Base-by-base conservation (phyloP, 2,113 vertebrate genomes). In the Pterocles gutturalis region DNA sequence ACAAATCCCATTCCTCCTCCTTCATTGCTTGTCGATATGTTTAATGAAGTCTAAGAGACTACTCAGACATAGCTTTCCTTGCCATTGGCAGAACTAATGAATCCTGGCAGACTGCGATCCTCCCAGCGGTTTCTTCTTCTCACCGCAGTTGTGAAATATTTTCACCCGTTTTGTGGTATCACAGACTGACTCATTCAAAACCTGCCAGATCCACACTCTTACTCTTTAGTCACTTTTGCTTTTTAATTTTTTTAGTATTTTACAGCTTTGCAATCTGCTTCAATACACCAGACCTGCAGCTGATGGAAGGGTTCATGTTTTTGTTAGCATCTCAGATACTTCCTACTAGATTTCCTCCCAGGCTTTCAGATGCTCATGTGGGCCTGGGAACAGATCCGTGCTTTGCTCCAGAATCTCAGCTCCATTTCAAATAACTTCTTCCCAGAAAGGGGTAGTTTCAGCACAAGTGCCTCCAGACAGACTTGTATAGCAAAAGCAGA, bases 31-130 rank as follows among this genome's bases (percentile, higher is more conserved):
- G 46, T 36, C 36, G 8, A 62, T 80, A 82, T 6, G 9, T 72
- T 73, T 78, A 94, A 89, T 71, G 80, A 89, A 95, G 83, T 84
- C 67, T 75, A 71, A 78, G 88, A 78, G 46, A 78, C 58, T 67
- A 80, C 36, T 38, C 85, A 67, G 79, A 93, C 51, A 36, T 48
- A 38, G 28, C 82, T 93, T 93, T 83, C 53, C 46, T 83, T 78
- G 77, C 71, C 41, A 45, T 26, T 34, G 45, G 25, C 75, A 90
- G 76, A 86, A 81, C 69, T 90, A 88, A 90, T 78, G 73, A 90
- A 48, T 75, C 60, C 83, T 81, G 72, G 41, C 51, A 89, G 80
- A 67, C 36, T 64, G 72, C 0, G 1, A 73, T 62, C 31, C 43
- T 77, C 55, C 20, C 0, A 0, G 33, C 6, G 2, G 6, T 89